Conservation (phyloP, 2,797 vertebrate species). For the Simalia tracyae region DNA sequence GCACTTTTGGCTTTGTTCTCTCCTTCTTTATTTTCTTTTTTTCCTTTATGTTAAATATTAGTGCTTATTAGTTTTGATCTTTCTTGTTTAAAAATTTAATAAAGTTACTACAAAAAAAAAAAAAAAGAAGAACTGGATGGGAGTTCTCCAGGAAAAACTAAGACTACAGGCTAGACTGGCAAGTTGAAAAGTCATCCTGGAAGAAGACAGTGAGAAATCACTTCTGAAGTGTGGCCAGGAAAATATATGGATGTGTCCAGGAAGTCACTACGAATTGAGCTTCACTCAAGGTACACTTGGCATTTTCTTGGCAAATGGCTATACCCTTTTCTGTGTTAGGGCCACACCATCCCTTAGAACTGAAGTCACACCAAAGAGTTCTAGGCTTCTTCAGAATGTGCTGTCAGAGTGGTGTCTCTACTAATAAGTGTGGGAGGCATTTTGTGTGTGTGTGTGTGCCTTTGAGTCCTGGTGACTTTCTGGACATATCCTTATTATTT, state of each 20-base stretch:
- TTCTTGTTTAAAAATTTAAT: too few relatives aligned
- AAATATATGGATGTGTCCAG: not conserved
- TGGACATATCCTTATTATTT: not conserved
- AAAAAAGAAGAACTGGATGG: not conserved
- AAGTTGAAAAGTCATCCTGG: not conserved
- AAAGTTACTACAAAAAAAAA: too few relatives aligned
- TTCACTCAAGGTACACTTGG: not conserved
- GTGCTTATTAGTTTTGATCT: too few relatives aligned
- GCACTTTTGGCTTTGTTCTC: too few relatives aligned
- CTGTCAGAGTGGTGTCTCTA: not conserved
- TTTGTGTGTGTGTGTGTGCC: not conserved
- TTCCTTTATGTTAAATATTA: too few relatives aligned
- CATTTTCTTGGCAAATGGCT: not conserved
- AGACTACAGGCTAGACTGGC: not conserved
- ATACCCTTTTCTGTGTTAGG: not conserved
- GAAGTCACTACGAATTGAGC: not conserved
- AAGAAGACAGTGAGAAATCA: not conserved
- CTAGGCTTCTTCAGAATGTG: constrained; percentile 8
- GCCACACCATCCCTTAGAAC: not conserved
- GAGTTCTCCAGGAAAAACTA: not conserved
- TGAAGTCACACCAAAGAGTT: not conserved
- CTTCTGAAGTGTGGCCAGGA: not conserved
- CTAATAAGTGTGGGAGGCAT: not conserved
- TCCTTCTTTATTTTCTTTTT: too few relatives aligned
- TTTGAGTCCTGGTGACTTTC: not conserved